Conservation (phyloP, 2,113 vertebrate species). For the Atherinomorus stipes region DNA sequence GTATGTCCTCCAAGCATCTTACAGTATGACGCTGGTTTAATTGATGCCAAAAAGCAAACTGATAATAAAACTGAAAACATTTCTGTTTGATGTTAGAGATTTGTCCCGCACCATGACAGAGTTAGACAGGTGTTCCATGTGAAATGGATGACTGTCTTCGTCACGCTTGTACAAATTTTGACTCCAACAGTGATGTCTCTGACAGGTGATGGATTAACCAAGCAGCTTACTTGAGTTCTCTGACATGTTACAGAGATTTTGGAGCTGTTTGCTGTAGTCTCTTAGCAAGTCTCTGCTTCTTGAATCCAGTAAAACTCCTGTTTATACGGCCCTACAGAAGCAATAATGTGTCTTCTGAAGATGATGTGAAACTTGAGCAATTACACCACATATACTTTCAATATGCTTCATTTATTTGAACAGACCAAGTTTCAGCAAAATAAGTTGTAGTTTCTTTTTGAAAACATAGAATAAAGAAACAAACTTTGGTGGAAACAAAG, state of each 20-base stretch:
- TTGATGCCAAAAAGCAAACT: background rate
- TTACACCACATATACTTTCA: background rate
- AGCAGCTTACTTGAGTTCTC: no score
- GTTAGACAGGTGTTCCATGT: background rate
- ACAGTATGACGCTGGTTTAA: background rate
- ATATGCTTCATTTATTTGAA: no score
- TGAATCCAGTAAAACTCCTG: background rate
- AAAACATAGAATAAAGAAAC: background rate
- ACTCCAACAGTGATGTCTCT: background rate
- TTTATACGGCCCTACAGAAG: background rate
- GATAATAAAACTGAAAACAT: background rate
- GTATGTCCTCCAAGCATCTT: background rate
- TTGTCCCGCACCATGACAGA: background rate
- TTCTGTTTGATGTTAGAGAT: slow-evolving; percentile 1
- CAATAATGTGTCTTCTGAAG: background rate
- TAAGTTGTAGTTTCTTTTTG: background rate
- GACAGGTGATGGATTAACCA: background rate
- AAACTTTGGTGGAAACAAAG: background rate
- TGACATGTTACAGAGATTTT: background rate
- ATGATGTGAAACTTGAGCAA: background rate
- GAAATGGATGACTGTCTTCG: background rate
- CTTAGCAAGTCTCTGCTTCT: background rate
- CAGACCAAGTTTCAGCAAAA: background rate
- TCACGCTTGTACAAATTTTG: background rate
- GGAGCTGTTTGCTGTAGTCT: slow-evolving; percentile 1